Base-by-base conservation (phyloP, 2,888 invertebrate genomes). In the Acanthacorydalis orientalis region DNA sequence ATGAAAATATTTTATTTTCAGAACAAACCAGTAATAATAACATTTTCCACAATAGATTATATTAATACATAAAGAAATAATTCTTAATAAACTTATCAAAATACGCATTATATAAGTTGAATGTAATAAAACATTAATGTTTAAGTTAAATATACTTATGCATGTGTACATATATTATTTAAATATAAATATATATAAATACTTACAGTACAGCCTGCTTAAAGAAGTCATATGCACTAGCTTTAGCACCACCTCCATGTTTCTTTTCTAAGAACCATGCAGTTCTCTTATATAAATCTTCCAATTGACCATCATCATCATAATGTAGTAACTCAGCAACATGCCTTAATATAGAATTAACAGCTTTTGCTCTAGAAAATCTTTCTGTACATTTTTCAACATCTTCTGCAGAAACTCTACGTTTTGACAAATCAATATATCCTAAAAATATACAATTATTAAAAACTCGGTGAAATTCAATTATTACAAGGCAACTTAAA, bases 211-310 rank as follows among this genome's bases (percentile, higher is more conserved):
- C 96, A 54, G 96, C 91, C 69, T 95, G 93, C 70, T 98, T 98
- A 65, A 99, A 99, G 56, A 90, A 89, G 64, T 99, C 98, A 67
- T 93, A 97, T 34, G 95, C 89, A 2, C 90, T 89, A 1, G 93
- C 92, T 65, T 95, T 92, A 59, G 85, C 84, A 63, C 85, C 88
- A 63, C 85, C 88, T 64, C 92, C 95, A 62, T 88, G 89, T 64
- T 96, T 96, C 59, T 90, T 87, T 64, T 99, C 98, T 68, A 97
- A 98, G 60, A 83, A 76, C 98, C 98, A 99, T 0, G 98, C 98
- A 0, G 98, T 98, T 61, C 87, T 88, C 59, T 83, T 81, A 66
- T 97, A 98, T 1, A 98, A 70, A 53, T 95, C 90, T 60, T 98
- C 97, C 38, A 99, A 69, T 61, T 96, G 89, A 55, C 88, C 87